A percentile compares a stretch with the other conserved stretches of the same genome.
phyloP scores from a whole-genome alignment of 2,113 vertebrate genomes.

The Struthidea cinerea region DNA sequence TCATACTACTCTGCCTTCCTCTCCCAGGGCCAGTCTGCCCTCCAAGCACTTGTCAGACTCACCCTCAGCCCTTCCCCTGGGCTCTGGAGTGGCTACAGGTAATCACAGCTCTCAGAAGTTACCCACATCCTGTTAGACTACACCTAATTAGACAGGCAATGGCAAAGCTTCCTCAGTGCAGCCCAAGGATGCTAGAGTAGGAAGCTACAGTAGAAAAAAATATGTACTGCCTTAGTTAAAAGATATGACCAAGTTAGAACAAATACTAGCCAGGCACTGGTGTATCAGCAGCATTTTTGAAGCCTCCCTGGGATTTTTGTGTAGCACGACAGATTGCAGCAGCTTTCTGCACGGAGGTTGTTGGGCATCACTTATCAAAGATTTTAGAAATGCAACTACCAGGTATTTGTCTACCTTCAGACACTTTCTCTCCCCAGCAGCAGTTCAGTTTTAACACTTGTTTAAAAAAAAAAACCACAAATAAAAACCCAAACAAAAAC shows the following conservation, averaged over 20 bases:
- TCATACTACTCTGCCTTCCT: accelerated
- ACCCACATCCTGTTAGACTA: background rate
- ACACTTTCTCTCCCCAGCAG: background rate
- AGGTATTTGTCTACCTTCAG: background rate
- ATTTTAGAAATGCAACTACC: background rate
- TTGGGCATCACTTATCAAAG: background rate
- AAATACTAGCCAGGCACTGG: background rate
- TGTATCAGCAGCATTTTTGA: background rate
- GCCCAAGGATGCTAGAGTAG: background rate
- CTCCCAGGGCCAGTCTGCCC: accelerated
- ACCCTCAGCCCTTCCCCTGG: background rate
- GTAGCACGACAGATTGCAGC: background rate
- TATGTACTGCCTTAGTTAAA: background rate
- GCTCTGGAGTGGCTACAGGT: background rate
- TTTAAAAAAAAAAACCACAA: background rate
- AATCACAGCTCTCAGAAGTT: background rate
- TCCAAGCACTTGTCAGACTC: background rate
- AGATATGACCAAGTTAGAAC: background rate
- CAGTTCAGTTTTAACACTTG: background rate
- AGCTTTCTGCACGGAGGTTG: background rate
- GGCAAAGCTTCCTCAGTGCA: background rate
- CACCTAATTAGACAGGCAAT: background rate
- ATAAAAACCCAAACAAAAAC: background rate
- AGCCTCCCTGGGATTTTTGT: background rate
- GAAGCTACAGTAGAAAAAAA: background rate